Percentiles rank a stretch among this genome's conserved stretches.
These are phyloP conservation scores for Vipera latastei DNA, from an alignment of 2,797 vertebrate genomes.

Conservation along the genomic window DNA sequence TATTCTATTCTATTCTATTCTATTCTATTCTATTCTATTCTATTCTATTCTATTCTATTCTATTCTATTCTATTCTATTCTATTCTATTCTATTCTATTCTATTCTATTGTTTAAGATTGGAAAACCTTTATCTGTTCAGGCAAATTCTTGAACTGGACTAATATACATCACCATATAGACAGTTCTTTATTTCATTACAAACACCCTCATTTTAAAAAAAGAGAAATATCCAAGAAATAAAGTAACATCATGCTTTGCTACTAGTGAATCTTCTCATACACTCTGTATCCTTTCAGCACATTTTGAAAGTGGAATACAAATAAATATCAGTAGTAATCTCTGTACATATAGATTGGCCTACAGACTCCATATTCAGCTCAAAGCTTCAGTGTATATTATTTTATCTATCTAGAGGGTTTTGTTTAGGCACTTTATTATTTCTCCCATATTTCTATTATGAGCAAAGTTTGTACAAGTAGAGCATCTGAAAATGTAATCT, in stretches of 20 bases:
- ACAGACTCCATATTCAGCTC: not conserved
- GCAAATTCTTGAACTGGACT: not conserved
- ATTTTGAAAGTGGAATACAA: not conserved
- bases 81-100: no score
- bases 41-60: no score
- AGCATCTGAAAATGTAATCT: not conserved
- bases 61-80: no score
- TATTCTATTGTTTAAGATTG: not conserved
- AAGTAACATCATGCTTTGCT: not conserved
- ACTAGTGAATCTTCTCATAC: not conserved
- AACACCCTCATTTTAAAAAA: not conserved
- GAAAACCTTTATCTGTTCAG: not conserved
- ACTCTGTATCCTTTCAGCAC: not conserved
- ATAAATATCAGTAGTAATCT: not conserved
- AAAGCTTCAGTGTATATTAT: not conserved
- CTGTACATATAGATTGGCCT: not conserved
- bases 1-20: no score
- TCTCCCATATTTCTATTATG: not conserved
- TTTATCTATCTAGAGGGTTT: not conserved
- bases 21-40: no score
- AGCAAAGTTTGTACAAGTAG: not conserved
- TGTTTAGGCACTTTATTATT: not conserved
- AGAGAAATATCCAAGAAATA: not conserved
- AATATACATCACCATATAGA: not conserved
- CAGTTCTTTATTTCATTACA: not conserved